Evolutionary conservation across 2,113 vertebrate species (phyloP).

Genomic region (Arizona elegans): DNA sequence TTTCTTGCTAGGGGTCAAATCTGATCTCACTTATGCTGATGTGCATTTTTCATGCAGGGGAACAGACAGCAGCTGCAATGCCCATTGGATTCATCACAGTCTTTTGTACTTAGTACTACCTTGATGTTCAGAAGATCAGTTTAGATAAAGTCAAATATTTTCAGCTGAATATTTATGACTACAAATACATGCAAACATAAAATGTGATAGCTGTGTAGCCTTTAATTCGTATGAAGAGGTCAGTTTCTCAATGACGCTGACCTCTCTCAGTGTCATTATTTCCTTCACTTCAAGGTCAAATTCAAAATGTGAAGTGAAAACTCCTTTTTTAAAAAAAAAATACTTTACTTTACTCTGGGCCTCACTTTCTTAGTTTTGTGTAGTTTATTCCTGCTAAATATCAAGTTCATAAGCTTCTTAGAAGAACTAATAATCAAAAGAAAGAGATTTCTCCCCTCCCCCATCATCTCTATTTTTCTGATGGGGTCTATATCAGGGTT

Average conservation of each 20-base stretch:
- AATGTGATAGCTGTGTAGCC: background rate
- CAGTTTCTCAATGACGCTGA: too few relatives aligned
- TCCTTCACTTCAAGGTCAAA: background rate
- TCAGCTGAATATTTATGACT: background rate
- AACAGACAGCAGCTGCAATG: background rate
- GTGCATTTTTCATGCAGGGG: background rate
- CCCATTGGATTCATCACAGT: background rate
- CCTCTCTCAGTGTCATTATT: background rate
- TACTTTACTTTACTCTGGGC: background rate
- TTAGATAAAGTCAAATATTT: background rate
- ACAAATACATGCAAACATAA: background rate
- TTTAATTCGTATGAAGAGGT: background rate
- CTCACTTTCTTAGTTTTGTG: background rate
- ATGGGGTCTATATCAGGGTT: background rate
- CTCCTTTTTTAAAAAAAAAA: background rate
- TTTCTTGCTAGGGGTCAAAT: slow-evolving; percentile 51
- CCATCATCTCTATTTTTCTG: background rate
- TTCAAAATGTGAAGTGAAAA: background rate
- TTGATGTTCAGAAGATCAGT: background rate
- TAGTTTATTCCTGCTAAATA: background rate
- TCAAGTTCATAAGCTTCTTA: background rate
- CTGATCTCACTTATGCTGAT: slow-evolving; percentile 20
- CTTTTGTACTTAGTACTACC: background rate
- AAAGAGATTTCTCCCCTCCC: background rate
- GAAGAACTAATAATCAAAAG: background rate